phyloP scores from a whole-genome alignment of 1,140 invertebrate genomes.

The Drosophila ohnishii region DNA sequence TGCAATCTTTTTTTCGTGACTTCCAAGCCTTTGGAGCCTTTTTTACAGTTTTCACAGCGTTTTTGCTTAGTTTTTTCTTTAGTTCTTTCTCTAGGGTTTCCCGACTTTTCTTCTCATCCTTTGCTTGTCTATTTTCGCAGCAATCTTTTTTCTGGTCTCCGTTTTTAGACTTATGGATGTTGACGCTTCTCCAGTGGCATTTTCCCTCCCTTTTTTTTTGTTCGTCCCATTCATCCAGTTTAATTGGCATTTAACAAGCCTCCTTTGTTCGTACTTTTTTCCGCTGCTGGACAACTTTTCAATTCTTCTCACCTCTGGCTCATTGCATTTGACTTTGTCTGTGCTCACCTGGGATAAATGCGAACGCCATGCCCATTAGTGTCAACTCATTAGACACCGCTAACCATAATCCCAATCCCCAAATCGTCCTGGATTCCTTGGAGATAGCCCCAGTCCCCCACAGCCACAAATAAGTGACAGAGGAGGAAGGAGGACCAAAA shows the following conservation, averaged over 20 bases:
- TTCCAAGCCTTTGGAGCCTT: background rate
- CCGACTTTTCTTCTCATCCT: background rate
- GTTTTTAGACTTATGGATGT: constrained; percentile 29
- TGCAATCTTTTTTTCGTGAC: background rate
- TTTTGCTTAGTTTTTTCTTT: background rate
- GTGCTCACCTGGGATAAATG: constrained; percentile 10
- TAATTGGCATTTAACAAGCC: constrained; percentile 50
- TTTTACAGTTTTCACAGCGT: background rate
- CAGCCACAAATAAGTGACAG: constrained; percentile 12
- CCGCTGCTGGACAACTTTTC: constrained; percentile 1
- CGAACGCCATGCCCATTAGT: constrained; percentile 51
- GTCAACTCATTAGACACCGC: constrained; percentile 70
- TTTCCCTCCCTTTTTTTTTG: constrained; percentile 3
- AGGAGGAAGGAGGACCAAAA: background rate
- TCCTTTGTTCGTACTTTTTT: constrained; percentile 17
- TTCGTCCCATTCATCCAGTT: constrained; percentile 2
- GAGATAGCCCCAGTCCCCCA: background rate
- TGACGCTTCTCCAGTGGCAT: constrained; percentile 13
- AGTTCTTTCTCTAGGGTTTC: background rate
- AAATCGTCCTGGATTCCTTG: background rate
- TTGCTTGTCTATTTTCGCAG: background rate
- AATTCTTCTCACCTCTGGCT: constrained; percentile 26
- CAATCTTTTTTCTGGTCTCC: background rate
- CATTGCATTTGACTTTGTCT: constrained; percentile 13
- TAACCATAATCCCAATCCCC: constrained; percentile 57